These are phyloP conservation scores for Drosophila lutescens DNA, from an alignment of 2,888 invertebrate species.

Conservation along the genomic window DNA sequence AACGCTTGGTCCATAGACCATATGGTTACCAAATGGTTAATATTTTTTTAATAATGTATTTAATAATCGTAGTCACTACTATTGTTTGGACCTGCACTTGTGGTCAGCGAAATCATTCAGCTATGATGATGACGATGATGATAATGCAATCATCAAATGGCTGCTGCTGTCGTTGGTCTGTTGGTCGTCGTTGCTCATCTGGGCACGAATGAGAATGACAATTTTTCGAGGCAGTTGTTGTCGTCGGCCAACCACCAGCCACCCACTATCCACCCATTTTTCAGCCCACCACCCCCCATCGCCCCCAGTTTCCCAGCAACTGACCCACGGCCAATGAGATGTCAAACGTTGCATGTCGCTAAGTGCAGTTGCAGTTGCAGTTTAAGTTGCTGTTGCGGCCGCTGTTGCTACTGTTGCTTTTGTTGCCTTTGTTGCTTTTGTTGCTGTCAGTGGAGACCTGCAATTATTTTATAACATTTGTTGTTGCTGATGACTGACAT, in stretches of 20 bases:
- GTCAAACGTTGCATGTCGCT: conserved; percentile 74
- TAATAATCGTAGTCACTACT: conserved; percentile 26
- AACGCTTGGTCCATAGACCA: too few species aligned
- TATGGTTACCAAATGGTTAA: too few species aligned
- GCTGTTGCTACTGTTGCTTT: conserved; percentile 30
- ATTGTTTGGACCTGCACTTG: conserved; percentile 50
- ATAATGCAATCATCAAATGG: conserved; percentile 42
- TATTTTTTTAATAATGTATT: neutral
- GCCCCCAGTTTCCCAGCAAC: conserved; percentile 22
- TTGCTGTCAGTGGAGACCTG: too few species aligned
- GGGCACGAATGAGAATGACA: conserved; percentile 49
- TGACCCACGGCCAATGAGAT: conserved; percentile 54
- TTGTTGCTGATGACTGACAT: conserved; percentile 63
- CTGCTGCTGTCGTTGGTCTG: conserved; percentile 7
- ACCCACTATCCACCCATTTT: conserved; percentile 1
- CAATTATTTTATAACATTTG: conserved; percentile 51
- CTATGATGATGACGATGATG: conserved; percentile 52
- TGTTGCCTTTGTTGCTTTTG: conserved; percentile 36
- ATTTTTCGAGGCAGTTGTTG: conserved; percentile 20
- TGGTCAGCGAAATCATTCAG: conserved; percentile 49
- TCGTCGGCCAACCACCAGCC: conserved; percentile 9
- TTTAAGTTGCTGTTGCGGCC: conserved; percentile 19
- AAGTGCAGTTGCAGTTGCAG: conserved; percentile 63
- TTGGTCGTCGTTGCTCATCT: neutral
- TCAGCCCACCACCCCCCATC: too few species aligned